These are phyloP conservation scores for Limnephilus auricula DNA, from an alignment of 2,888 invertebrate genomes.

Conservation along the genomic window DNA sequence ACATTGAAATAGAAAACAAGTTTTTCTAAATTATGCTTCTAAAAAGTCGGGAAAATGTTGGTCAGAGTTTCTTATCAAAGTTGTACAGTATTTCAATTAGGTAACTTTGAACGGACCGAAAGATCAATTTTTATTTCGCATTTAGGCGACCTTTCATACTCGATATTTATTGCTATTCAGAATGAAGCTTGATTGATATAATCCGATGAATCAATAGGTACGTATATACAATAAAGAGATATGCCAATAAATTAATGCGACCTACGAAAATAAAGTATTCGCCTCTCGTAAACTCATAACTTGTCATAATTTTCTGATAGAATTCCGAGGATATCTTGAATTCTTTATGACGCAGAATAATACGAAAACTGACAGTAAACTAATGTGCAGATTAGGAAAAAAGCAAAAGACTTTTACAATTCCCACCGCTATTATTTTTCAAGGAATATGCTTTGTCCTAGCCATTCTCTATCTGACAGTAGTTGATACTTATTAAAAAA, in stretches of 20 bases:
- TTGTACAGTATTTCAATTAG: background rate
- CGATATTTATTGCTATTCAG: background rate
- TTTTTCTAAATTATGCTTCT: background rate
- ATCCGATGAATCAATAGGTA: background rate
- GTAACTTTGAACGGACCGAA: background rate
- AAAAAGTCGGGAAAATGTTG: background rate
- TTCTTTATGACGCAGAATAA: conserved; percentile 42
- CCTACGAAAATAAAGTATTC: background rate
- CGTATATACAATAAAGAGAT: background rate
- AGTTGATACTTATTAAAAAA: conserved; percentile 27
- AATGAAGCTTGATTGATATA: background rate
- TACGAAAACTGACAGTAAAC: conserved; percentile 40
- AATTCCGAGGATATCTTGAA: conserved; percentile 8
- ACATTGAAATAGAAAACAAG: no score
- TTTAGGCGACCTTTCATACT: background rate
- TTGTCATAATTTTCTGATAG: background rate
- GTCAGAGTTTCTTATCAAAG: background rate
- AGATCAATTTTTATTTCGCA: background rate
- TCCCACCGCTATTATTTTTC: conserved; percentile 35
- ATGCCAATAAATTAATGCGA: background rate
- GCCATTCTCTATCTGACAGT: conserved; percentile 36
- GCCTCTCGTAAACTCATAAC: background rate
- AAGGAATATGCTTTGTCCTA: conserved; percentile 14
- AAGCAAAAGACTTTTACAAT: conserved; percentile 28
- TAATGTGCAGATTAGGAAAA: conserved; percentile 45